Evolutionary conservation across 2,113 vertebrate species (phyloP).

Genomic region (Cygnus atratus): DNA sequence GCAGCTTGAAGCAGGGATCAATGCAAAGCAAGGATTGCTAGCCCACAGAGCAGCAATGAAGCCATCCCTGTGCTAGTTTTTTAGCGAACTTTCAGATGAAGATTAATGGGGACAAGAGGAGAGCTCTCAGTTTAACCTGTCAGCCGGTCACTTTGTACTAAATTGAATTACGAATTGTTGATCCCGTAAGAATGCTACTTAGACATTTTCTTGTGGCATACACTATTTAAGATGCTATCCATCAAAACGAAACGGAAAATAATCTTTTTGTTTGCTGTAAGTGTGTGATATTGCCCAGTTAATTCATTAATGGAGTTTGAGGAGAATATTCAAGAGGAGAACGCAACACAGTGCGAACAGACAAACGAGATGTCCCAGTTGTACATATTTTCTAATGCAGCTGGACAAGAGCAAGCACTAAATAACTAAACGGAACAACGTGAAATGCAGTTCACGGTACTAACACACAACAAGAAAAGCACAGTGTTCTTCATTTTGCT

Average conservation of each 20-base stretch:
- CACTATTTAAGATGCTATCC: background rate
- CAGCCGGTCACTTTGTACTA: background rate
- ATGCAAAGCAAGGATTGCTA: background rate
- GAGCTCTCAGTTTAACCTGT: background rate
- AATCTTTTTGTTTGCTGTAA: background rate
- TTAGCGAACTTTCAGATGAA: background rate
- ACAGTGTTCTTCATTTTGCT: background rate
- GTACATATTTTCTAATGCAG: background rate
- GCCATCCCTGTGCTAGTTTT: background rate
- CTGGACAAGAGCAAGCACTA: background rate
- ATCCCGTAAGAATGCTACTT: background rate
- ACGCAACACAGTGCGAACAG: background rate
- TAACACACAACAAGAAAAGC: background rate
- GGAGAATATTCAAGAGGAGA: background rate
- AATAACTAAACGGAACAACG: background rate
- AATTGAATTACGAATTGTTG: background rate
- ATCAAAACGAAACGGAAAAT: background rate
- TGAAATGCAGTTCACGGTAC: background rate
- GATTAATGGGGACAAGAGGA: background rate
- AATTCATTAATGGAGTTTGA: background rate
- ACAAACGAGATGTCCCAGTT: background rate
- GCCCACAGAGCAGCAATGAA: fast-evolving
- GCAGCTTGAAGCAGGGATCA: background rate
- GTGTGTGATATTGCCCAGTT: background rate
- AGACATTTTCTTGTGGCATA: background rate